Evolutionary conservation across 2,113 vertebrate species (phyloP).

Genomic region (Calonectris borealis): DNA sequence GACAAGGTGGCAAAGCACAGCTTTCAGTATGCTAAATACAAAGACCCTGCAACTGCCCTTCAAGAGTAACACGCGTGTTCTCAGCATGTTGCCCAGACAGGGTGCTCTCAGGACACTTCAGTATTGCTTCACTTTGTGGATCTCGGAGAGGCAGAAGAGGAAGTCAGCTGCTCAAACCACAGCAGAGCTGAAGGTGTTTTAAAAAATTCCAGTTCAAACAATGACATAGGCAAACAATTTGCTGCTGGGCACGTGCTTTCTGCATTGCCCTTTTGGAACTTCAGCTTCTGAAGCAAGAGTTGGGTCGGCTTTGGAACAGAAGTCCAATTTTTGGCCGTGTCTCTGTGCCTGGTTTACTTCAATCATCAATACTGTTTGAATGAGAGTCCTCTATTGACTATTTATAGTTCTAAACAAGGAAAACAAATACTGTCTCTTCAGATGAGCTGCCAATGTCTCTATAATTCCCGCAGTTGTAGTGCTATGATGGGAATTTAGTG

Average conservation of each 20-base stretch:
- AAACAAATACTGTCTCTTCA: slow-evolving; percentile 65
- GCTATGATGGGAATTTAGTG: slow-evolving; percentile 38
- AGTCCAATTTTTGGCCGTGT: neutral
- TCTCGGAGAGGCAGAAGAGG: neutral
- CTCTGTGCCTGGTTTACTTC: slow-evolving; percentile 3
- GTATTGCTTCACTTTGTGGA: neutral
- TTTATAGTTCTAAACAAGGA: slow-evolving; percentile 48
- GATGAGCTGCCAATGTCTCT: slow-evolving; percentile 52
- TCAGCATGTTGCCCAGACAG: neutral
- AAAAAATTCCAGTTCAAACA: neutral
- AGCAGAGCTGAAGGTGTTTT: neutral
- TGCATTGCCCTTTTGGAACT: neutral
- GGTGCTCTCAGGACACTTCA: neutral
- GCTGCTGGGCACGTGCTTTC: neutral
- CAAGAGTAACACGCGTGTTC: accelerated
- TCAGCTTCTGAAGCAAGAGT: neutral
- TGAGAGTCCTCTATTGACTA: slow-evolving; percentile 48
- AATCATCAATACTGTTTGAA: slow-evolving; percentile 12
- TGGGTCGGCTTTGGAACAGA: neutral
- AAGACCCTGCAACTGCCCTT: neutral
- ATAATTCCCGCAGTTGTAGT: neutral
- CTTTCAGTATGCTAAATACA: neutral
- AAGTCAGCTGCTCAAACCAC: neutral
- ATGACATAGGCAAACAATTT: neutral
- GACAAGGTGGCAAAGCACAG: neutral